Evolutionary conservation across 1,140 invertebrate species (phyloP).

Genomic region (Drosophila biarmipes): DNA sequence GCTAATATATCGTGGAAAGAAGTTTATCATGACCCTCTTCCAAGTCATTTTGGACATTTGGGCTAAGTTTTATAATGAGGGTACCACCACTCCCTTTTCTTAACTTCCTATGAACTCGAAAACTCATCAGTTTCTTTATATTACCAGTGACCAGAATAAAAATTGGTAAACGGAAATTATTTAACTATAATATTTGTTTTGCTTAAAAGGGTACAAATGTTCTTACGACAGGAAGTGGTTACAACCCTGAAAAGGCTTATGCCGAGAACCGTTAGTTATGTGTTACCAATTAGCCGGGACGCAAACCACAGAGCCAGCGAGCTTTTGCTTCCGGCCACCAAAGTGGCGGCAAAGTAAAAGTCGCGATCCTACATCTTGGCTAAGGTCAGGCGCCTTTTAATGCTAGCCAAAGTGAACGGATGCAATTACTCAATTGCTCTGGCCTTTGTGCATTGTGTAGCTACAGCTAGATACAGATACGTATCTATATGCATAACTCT

Average conservation of each 20-base stretch:
- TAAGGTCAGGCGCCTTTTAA: conserved; percentile 49
- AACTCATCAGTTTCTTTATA: no score
- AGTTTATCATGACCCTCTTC: no score
- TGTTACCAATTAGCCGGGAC: conserved; percentile 9
- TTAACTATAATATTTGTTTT: no score
- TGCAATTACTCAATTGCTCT: conserved; percentile 61
- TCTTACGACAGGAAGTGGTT: not conserved
- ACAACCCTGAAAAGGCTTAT: not conserved
- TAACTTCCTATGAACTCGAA: no score
- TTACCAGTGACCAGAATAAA: no score
- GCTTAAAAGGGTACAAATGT: no score
- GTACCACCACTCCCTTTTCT: no score
- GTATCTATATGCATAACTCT: conserved; percentile 3
- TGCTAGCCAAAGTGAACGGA: conserved; percentile 68
- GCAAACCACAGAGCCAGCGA: conserved; percentile 11
- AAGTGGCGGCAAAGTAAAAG: conserved; percentile 30
- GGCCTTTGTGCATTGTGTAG: conserved; percentile 56
- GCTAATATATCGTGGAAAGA: no score
- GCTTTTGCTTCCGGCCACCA: conserved; percentile 35
- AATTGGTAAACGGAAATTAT: no score
- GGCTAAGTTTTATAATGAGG: no score
- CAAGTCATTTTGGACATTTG: no score
- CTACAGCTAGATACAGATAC: not conserved
- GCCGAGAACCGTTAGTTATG: conserved; percentile 13
- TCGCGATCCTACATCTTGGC: conserved; percentile 55